Percentiles rank a stretch among this genome's conserved stretches.
Conservation (phyloP, 2,113 vertebrate genomes). For the Benitochromis conjunctus region DNA sequence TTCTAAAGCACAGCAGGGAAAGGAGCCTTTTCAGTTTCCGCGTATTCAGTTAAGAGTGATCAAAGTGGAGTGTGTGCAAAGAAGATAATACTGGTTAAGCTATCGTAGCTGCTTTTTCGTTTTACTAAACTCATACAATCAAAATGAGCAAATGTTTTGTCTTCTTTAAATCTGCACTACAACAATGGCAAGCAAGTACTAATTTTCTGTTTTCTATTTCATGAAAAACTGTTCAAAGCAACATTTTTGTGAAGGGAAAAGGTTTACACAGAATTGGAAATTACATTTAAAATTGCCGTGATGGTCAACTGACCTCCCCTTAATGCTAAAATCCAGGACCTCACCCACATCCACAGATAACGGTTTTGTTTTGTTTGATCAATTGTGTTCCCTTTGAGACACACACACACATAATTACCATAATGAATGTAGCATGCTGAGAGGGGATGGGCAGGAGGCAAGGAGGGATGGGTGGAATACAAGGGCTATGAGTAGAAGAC, state of each 20-base stretch:
- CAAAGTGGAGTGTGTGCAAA: not conserved
- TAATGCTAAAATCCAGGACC: not conserved
- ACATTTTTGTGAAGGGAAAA: not conserved
- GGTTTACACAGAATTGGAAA: not conserved
- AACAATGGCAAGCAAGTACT: not conserved
- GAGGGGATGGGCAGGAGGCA: conserved; percentile 24
- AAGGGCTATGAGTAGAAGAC: too few species aligned
- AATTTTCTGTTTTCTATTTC: not conserved
- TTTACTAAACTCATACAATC: not conserved
- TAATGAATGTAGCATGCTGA: conserved; percentile 71
- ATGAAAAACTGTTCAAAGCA: not conserved
- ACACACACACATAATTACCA: conserved; percentile 57
- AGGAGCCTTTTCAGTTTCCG: not conserved
- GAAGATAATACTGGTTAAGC: not conserved
- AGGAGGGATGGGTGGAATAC: conserved; percentile 19
- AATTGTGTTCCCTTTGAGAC: conserved; percentile 59
- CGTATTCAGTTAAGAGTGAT: not conserved
- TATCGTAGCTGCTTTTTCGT: not conserved
- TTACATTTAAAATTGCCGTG: not conserved
- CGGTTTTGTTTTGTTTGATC: conserved; percentile 66
- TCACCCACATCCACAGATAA: conserved; percentile 32
- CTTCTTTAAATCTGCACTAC: not conserved
- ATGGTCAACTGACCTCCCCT: not conserved
- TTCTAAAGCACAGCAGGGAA: not conserved
- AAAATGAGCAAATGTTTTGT: not conserved